Conservation (phyloP, 2,797 vertebrate genomes). For the Anguilla marmorata region DNA sequence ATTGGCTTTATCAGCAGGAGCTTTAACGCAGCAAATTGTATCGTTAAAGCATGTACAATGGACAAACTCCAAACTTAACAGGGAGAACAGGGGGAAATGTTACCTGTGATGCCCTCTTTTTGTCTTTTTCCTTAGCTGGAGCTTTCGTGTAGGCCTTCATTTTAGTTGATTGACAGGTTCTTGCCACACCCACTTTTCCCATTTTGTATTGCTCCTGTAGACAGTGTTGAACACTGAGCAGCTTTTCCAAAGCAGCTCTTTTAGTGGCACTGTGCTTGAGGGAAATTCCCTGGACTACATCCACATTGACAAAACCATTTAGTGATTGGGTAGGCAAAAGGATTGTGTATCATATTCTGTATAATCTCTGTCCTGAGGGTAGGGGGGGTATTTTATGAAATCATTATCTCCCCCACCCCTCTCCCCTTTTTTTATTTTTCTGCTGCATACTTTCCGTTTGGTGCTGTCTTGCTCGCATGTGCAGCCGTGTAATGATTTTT, state of each 20-base stretch:
- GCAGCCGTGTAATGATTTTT: background rate
- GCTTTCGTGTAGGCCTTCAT: background rate
- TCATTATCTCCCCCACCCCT: background rate
- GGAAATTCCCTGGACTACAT: background rate
- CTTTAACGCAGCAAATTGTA: background rate
- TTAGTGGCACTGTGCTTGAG: background rate
- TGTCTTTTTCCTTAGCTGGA: background rate
- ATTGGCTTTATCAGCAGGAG: background rate
- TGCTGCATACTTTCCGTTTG: background rate
- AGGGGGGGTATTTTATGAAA: background rate
- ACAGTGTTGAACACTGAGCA: background rate
- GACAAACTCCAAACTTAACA: background rate
- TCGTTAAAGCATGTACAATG: background rate
- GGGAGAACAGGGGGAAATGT: background rate
- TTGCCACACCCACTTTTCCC: background rate
- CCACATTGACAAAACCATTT: background rate
- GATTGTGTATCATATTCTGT: background rate
- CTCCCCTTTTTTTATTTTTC: background rate
- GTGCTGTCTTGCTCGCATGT: background rate
- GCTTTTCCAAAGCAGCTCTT: background rate
- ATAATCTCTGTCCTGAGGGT: background rate
- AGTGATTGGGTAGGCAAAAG: background rate
- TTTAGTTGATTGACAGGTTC: constrained; percentile 5
- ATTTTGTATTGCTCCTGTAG: background rate
- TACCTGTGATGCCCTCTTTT: background rate